A percentile compares a stretch with the other conserved stretches of the same genome.
These are phyloP conservation scores for Hyaena hyaena DNA, from an alignment of 2,113 vertebrate species.

Conservation along the genomic window DNA sequence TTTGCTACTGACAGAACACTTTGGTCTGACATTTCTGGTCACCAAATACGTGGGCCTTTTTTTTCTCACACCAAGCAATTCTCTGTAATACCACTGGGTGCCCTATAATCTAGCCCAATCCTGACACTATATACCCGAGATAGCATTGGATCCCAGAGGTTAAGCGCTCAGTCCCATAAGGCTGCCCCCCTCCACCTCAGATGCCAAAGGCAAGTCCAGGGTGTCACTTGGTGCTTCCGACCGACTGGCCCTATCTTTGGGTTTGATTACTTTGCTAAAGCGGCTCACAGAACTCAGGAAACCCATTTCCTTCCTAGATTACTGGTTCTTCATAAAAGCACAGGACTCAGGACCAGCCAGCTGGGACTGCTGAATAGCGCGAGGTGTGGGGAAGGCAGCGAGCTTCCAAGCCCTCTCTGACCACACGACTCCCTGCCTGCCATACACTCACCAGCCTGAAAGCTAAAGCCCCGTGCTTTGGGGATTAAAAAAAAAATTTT, in stretches of 20 bases:
- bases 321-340: background rate
- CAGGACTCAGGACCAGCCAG: background rate
- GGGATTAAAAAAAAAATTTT: too few relatives aligned
- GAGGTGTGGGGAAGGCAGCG: rapidly evolving
- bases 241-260: background rate
- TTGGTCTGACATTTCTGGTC: background rate
- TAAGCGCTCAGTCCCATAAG: background rate
- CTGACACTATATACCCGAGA: too few relatives aligned
- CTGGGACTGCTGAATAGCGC: background rate
- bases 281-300: background rate
- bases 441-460: too few relatives aligned
- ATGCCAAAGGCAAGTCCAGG: background rate
- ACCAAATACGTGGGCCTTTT: background rate
- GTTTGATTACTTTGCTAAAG: background rate
- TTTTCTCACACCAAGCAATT: background rate
- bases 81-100: background rate
- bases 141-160: background rate
- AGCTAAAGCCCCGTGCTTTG: background rate
- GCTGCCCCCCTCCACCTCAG: background rate
- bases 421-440: background rate
- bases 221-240: background rate
- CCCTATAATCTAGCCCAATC: background rate
- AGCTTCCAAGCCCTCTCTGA: background rate
- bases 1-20: background rate
- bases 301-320: background rate